Percentiles rank a stretch among this genome's conserved stretches.
Evolutionary conservation across 2,797 vertebrate species (phyloP).

Genomic region (Myotis planiceps): DNA sequence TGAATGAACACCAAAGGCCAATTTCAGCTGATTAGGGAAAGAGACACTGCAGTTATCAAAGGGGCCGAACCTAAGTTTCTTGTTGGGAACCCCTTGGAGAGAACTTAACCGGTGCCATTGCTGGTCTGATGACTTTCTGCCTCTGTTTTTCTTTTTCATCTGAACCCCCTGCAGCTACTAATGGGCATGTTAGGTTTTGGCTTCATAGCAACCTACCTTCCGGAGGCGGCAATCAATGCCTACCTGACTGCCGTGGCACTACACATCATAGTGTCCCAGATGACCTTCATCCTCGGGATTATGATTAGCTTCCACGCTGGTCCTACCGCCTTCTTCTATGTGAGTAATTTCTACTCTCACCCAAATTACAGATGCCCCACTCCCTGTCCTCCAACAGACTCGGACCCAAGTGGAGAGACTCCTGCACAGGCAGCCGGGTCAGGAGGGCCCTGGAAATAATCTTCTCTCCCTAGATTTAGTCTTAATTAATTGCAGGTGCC

Average conservation of each 20-base stretch:
- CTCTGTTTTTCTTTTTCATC: background rate
- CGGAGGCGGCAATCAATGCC: conserved; percentile 70
- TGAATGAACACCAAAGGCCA: background rate
- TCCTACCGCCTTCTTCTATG: conserved; percentile 80
- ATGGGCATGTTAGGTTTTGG: conserved; percentile 79
- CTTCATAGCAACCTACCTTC: conserved; percentile 75
- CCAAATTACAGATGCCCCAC: background rate
- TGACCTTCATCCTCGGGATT: conserved; percentile 78
- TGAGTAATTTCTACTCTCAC: conserved; percentile 72
- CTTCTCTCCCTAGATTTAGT: background rate
- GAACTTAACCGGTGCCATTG: background rate
- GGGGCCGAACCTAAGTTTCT: background rate
- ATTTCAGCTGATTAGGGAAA: background rate
- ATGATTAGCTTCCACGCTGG: conserved; percentile 75
- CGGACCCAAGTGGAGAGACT: background rate
- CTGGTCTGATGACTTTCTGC: background rate
- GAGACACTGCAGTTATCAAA: background rate
- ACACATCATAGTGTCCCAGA: conserved; percentile 77
- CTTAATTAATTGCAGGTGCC: background rate
- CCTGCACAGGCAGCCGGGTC: background rate
- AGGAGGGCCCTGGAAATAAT: background rate
- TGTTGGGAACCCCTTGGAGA: background rate
- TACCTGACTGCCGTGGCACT: conserved; percentile 80
- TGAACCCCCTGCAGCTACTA: conserved; percentile 68
- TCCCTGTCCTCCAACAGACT: background rate